Conservation (phyloP, 2,797 vertebrate species). For the Acanthurus leucopareius region DNA sequence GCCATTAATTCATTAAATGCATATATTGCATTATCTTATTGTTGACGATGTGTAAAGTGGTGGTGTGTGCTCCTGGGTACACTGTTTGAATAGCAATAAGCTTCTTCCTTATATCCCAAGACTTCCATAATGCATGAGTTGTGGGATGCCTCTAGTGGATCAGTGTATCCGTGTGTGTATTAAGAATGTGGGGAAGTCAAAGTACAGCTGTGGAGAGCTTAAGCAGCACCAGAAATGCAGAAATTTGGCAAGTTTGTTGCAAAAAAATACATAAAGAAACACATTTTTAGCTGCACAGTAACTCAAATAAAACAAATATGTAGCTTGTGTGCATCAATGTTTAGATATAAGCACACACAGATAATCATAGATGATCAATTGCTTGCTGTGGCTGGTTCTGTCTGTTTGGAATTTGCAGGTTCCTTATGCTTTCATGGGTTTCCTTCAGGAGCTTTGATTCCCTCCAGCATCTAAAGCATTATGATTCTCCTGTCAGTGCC, state of each 20-base stretch:
- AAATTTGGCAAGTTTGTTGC: neutral
- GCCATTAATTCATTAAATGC: slow-evolving; percentile 36
- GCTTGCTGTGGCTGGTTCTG: too few species aligned
- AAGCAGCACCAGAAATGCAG: neutral
- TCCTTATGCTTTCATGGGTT: too few species aligned
- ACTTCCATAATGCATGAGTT: slow-evolving; percentile 71
- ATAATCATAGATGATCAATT: neutral
- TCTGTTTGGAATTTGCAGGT: too few species aligned
- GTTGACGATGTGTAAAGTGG: slow-evolving; percentile 61
- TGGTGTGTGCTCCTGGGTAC: slow-evolving; percentile 43
- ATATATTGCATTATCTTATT: slow-evolving; percentile 57
- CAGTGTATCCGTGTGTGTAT: slow-evolving; percentile 30
- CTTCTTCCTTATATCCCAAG: slow-evolving; percentile 30
- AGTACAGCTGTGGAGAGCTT: slow-evolving; percentile 37
- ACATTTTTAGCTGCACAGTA: neutral
- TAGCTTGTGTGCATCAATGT: too few species aligned
- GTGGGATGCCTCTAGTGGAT: slow-evolving; percentile 38
- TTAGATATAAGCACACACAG: neutral
- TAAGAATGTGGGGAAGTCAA: slow-evolving; percentile 29
- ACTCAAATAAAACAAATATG: neutral
- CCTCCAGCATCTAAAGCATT: too few species aligned
- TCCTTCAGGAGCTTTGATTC: too few species aligned
- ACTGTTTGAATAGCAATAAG: slow-evolving; percentile 63
- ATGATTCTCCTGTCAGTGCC: too few species aligned
- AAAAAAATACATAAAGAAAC: neutral